These are phyloP conservation scores for Telmatherina bonti DNA, from an alignment of 2,797 vertebrate species.

Conservation along the genomic window DNA sequence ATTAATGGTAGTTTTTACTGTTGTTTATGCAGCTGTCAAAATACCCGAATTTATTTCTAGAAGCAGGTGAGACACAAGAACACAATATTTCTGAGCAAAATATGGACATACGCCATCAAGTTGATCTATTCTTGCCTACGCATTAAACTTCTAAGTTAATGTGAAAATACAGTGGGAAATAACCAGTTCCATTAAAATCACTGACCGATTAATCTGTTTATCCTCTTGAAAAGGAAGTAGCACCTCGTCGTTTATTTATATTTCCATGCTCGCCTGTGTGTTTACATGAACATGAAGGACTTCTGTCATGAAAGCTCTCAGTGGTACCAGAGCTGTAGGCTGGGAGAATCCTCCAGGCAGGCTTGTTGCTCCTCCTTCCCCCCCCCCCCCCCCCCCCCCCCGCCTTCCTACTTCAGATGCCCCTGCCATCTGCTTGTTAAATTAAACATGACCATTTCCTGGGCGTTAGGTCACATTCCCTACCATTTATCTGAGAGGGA, in stretches of 20 bases:
- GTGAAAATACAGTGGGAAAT: background rate
- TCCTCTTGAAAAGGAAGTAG: background rate
- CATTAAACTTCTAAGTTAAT: no score
- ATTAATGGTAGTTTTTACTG: background rate
- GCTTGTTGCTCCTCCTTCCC: slow-evolving; percentile 77
- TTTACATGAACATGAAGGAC: slow-evolving; percentile 55
- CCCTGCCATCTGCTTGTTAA: slow-evolving; percentile 85
- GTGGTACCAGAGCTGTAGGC: slow-evolving; percentile 49
- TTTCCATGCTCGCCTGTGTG: slow-evolving; percentile 22
- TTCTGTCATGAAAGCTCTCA: slow-evolving; percentile 40
- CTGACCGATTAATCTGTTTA: background rate
- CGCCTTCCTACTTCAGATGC: slow-evolving; percentile 59
- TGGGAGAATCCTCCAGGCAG: slow-evolving; percentile 71
- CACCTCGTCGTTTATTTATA: background rate
- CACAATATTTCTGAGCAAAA: no score
- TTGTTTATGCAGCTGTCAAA: background rate
- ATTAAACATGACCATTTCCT: slow-evolving; percentile 89
- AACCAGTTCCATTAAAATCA: background rate
- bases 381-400: no score
- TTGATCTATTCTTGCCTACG: no score
- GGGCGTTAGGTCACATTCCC: slow-evolving; percentile 83
- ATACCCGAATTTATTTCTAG: background rate
- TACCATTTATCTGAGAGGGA: slow-evolving; percentile 80
- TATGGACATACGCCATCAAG: no score
- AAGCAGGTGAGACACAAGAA: background rate